These are phyloP conservation scores for Chloroclysta siterata DNA, from an alignment of 2,888 invertebrate species.

Conservation along the genomic window DNA sequence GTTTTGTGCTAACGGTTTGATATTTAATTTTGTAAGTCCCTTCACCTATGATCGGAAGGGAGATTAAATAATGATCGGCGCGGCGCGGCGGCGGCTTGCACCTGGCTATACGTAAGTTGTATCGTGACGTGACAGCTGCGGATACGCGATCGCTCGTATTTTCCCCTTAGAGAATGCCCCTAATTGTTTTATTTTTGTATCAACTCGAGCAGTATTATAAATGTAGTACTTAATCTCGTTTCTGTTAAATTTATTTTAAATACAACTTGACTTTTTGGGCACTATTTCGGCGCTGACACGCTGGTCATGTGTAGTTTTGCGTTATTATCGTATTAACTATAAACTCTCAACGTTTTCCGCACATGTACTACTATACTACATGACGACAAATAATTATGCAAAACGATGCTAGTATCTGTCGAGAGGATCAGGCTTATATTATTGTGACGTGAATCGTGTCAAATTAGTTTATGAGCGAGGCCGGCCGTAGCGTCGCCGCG, in stretches of 20 bases:
- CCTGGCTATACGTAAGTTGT: conserved; percentile 53
- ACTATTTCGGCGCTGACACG: background rate
- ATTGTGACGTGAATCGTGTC: conserved; percentile 53
- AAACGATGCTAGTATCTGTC: too few relatives aligned
- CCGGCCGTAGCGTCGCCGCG: conserved; percentile 33
- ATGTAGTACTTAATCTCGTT: conserved; percentile 11
- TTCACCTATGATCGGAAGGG: conserved; percentile 35
- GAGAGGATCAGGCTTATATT: background rate
- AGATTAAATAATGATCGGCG: conserved; percentile 32
- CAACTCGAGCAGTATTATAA: conserved; percentile 21
- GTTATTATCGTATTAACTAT: too few relatives aligned
- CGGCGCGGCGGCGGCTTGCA: conserved; percentile 41
- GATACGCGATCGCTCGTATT: conserved; percentile 45
- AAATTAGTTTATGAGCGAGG: conserved; percentile 55
- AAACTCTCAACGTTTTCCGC: too few relatives aligned
- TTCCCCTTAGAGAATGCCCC: conserved; percentile 35
- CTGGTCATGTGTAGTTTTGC: too few relatives aligned
- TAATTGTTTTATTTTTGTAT: conserved; percentile 34
- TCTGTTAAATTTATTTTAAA: conserved; percentile 12
- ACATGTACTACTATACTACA: too few relatives aligned
- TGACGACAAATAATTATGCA: too few relatives aligned
- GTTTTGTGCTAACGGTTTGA: conserved; percentile 38
- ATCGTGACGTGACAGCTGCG: conserved; percentile 64
- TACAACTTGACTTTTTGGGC: background rate
- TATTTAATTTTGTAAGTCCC: conserved; percentile 27